phyloP scores from a whole-genome alignment of 2,797 vertebrate genomes.

The Onychomys leucogaster region DNA sequence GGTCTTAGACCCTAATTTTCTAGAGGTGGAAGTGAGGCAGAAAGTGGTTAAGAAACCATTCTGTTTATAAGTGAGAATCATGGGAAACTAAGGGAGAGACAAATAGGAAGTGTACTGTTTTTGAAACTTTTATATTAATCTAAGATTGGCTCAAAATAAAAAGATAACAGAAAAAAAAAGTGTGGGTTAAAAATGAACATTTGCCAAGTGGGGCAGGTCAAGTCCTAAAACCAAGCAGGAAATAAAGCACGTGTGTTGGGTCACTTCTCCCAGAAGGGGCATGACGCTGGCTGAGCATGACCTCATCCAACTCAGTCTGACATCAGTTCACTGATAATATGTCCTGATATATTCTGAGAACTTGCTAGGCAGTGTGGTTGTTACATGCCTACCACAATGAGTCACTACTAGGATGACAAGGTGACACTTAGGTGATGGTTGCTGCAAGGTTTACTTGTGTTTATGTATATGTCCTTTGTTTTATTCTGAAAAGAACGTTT shows the following conservation, averaged over 20 bases:
- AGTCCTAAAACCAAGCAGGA: background rate
- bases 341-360: background rate
- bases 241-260: background rate
- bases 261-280: background rate
- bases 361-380: background rate
- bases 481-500: background rate
- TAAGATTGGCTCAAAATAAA: conserved; percentile 49
- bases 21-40: background rate
- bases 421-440: background rate
- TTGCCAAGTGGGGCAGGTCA: background rate
- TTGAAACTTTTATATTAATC: conserved; percentile 19
- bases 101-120: background rate
- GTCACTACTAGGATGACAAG: background rate
- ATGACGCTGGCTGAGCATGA: rapidly evolving
- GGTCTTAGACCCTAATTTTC: background rate
- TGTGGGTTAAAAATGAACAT: background rate
- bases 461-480: background rate
- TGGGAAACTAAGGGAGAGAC: background rate
- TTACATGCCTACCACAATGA: background rate
- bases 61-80: background rate
- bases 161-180: background rate
- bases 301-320: background rate
- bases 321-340: background rate
- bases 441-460: background rate
- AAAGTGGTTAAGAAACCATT: background rate